These are phyloP conservation scores for Chydorus sphaericus DNA, from an alignment of 2,888 invertebrate species.

Conservation along the genomic window DNA sequence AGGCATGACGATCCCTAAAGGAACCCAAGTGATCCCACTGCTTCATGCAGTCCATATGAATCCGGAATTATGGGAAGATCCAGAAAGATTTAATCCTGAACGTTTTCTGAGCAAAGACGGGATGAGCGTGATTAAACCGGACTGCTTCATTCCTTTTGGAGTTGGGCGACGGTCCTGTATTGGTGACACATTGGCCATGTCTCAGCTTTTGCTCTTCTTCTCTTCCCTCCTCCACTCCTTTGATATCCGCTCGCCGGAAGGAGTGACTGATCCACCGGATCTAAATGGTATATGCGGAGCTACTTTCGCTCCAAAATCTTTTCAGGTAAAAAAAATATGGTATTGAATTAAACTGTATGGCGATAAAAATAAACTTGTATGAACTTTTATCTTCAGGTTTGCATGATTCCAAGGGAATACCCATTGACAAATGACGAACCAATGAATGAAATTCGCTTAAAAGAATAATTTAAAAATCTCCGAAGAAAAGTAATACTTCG, in stretches of 20 bases:
- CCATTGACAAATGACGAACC: too few relatives aligned
- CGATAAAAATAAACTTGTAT: too few relatives aligned
- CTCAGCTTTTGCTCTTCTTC: conserved; percentile 82
- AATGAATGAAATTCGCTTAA: too few relatives aligned
- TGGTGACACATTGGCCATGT: conserved; percentile 71
- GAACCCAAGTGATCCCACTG: conserved; percentile 69
- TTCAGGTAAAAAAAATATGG: too few relatives aligned
- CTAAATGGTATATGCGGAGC: too few relatives aligned
- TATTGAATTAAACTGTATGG: too few relatives aligned
- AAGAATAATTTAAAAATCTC: too few relatives aligned
- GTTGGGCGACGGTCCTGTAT: conserved; percentile 74
- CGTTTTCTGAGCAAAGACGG: conserved; percentile 68
- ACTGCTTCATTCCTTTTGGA: conserved; percentile 82
- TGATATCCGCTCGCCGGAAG: neutral
- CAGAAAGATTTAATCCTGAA: conserved; percentile 65
- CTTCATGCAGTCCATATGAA: conserved; percentile 85
- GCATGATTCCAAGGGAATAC: too few relatives aligned
- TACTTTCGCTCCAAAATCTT: too few relatives aligned
- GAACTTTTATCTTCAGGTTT: too few relatives aligned
- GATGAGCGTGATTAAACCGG: conserved; percentile 65
- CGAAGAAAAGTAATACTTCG: too few relatives aligned
- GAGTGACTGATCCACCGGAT: too few relatives aligned
- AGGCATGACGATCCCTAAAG: conserved; percentile 73
- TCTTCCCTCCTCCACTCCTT: conserved; percentile 53
- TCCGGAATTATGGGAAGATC: conserved; percentile 70